Percentiles rank a stretch among this genome's conserved stretches.
Conservation (phyloP, 2,888 invertebrate species). For the Blastobasis adustella region DNA sequence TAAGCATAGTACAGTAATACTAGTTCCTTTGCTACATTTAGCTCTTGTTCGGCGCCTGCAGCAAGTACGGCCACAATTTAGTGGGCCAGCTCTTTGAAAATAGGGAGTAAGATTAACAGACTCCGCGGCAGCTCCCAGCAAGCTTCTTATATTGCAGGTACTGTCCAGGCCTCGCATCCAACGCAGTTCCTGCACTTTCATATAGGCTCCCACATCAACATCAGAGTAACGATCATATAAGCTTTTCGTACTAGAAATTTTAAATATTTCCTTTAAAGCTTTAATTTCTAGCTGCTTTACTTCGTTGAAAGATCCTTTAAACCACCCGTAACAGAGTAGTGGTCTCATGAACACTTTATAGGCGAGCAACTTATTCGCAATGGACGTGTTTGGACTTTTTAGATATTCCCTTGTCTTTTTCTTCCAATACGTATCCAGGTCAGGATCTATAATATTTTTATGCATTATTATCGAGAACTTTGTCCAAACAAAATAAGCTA, state of each 20-base stretch:
- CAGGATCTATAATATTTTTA: not conserved
- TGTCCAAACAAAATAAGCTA: too few species aligned
- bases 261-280: constrained; percentile 30
- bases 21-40: too few species aligned
- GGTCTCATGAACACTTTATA: constrained; percentile 46
- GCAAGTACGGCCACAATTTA: not conserved
- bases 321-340: constrained; percentile 36
- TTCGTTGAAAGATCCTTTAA: constrained; percentile 12
- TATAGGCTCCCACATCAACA: constrained; percentile 27
- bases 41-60: too few species aligned
- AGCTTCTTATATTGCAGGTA: constrained; percentile 16
- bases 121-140: constrained; percentile 18
- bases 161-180: constrained; percentile 27
- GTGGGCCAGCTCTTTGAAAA: constrained; percentile 14
- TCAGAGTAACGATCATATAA: constrained; percentile 33
- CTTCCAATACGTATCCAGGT: constrained; percentile 17
- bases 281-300: constrained; percentile 30
- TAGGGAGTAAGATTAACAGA: constrained; percentile 21
- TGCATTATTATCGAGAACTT: too few species aligned
- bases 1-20: too few species aligned
- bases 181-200: constrained; percentile 30
- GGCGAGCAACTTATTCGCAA: constrained; percentile 29
- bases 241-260: constrained; percentile 6
- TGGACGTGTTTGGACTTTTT: constrained; percentile 16
- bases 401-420: constrained; percentile 22